Base-by-base conservation (phyloP, 2,888 invertebrate species). In the Vannuccia rotundouncinata region DNA sequence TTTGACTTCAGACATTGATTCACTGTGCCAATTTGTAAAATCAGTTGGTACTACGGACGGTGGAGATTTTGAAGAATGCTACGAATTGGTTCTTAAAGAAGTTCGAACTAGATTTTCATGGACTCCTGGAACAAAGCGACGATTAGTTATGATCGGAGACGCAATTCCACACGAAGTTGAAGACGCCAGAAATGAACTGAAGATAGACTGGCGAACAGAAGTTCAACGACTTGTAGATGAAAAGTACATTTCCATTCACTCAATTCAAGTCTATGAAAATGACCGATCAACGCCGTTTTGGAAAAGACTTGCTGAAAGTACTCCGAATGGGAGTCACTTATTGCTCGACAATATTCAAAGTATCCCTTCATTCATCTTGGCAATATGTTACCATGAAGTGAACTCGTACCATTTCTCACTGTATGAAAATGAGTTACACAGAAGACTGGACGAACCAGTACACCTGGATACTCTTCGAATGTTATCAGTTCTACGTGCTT, bases 371-470 rank as follows among this genome's bases (percentile, higher is more conserved):
- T 84, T 85, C 81, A 83, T 86, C 75, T 86, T 86, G 86, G 86
- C 85, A 10, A 86, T 86, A 31, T 85, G 85, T 82, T 86, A 86
- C 83, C n/a, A n/a, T n/a, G n/a, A n/a, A n/a, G n/a, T n/a, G n/a
- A n/a, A n/a, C n/a, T n/a, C n/a, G n/a, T n/a, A n/a, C n/a, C n/a
- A n/a, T n/a, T n/a, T n/a, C n/a, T n/a, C n/a, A n/a, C n/a, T n/a
- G n/a, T n/a, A n/a, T n/a, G n/a, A n/a, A n/a, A n/a, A n/a, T n/a
- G n/a, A n/a, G n/a, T n/a, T n/a, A n/a, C n/a, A n/a, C n/a, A n/a
- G n/a, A n/a, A n/a, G n/a, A n/a, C n/a, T n/a, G n/a, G n/a, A n/a
- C n/a, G n/a, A n/a, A n/a, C n/a, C n/a, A n/a, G n/a, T n/a, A n/a
- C n/a, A n/a, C n/a, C n/a, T n/a, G n/a, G n/a, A n/a, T n/a, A n/a